Base-by-base conservation (phyloP, 1,140 invertebrate genomes). In the Adoxophyes honmai region DNA sequence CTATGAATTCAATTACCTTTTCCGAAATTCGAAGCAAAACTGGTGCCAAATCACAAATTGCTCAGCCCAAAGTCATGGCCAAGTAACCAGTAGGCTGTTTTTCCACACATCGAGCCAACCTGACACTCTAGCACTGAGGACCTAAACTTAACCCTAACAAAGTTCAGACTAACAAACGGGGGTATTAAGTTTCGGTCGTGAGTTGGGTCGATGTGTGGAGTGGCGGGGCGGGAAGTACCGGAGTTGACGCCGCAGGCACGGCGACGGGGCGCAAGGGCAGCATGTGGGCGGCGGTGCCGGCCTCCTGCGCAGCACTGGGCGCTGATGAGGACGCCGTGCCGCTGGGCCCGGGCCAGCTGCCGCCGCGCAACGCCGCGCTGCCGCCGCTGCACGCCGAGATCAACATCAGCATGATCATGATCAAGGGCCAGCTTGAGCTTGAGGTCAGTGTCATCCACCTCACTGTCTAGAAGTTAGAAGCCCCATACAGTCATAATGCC, bases 371-470 rank as follows among this genome's bases (percentile, higher is more conserved):
- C 68, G 93, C 93, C 61, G 92, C 92, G 52, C 81, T 94, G 53
- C 90, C 90, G 88, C 93, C 92, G 59, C 91, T 91, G 34, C 91
- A 91, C 63, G 94, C 96, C 6, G 95, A 97, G 82, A 92, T 98
- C 37, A 95, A 96, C 75, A 89, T 98, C 74, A 96, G 95, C 16
- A 93, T 98, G 59, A 92, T 95, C 67, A 94, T 98, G 88, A 95
- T 95, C 71, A 98, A 97, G 88, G 96, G 96, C 64, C 95, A 96
- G 74, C 91, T 98, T 10, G 96, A 98, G 85, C 94, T 98, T 9
- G 96, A 97, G 86, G 95, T 98, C 4, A 61, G 16, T 60, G 10
- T 16, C 16, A 7, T 15, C 1, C 34, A 36, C n/a, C n/a, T n/a
- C n/a, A n/a, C n/a, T n/a, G n/a, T n/a, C n/a, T n/a, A n/a, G n/a